Conservation (phyloP, 2,888 invertebrate species). For the Trichopoda pennipes region DNA sequence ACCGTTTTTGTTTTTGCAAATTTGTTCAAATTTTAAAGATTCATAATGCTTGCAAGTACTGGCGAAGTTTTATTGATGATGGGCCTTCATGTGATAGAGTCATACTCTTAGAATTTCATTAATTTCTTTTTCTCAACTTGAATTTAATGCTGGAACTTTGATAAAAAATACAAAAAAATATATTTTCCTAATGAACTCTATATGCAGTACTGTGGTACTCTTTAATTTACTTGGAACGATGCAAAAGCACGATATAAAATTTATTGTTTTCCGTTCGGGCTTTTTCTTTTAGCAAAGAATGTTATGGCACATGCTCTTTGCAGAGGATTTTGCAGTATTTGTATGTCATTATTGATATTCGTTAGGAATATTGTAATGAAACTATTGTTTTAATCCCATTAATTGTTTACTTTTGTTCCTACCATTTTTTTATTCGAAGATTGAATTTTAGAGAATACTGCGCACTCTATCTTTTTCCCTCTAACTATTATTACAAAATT, state of each 20-base stretch:
- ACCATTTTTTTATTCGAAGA: no score
- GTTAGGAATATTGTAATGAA: constrained; percentile 32
- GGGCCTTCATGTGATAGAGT: constrained; percentile 17
- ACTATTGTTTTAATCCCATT: constrained; percentile 38
- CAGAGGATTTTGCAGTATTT: constrained; percentile 51
- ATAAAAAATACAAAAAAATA: constrained; percentile 30
- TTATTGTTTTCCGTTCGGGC: constrained; percentile 35
- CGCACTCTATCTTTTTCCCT: background rate
- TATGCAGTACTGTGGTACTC: background rate
- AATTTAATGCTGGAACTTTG: constrained; percentile 49
- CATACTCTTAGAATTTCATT: constrained; percentile 35
- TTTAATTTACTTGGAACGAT: constrained; percentile 13
- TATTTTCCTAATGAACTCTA: constrained; percentile 28
- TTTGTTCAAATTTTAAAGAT: constrained; percentile 55
- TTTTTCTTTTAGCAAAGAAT: background rate
- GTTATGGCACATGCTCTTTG: constrained; percentile 50
- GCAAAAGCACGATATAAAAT: background rate
- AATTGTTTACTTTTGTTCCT: background rate
- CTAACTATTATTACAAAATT: no score
- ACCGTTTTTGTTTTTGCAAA: constrained; percentile 12
- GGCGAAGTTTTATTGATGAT: constrained; percentile 17
- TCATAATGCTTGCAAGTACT: constrained; percentile 1
- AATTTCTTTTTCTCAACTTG: constrained; percentile 21
- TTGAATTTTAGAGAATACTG: background rate
- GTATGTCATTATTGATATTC: constrained; percentile 51